phyloP scores from a whole-genome alignment of 2,797 vertebrate species.

The Danio choprae region DNA sequence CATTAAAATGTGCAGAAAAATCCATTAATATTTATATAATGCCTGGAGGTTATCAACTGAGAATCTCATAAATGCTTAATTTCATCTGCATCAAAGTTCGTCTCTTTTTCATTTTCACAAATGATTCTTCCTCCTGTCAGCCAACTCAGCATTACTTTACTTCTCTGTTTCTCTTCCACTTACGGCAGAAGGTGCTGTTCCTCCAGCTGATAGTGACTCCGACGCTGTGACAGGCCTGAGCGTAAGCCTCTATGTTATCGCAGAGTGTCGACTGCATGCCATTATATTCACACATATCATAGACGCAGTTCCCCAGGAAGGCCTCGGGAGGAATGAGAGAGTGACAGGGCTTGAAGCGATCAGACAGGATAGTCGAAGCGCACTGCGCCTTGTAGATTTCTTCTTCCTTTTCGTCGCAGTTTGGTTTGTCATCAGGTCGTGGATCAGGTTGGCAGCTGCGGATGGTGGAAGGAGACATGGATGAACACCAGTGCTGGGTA shows the following conservation, averaged over 20 bases:
- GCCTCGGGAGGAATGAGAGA: slow-evolving; percentile 62
- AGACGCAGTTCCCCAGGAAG: slow-evolving; percentile 75
- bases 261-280: slow-evolving; percentile 82
- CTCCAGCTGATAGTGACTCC: slow-evolving; percentile 81
- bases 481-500: no score
- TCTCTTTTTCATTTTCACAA: neutral
- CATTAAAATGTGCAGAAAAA: neutral
- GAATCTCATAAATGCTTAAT: neutral
- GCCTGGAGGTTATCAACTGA: neutral
- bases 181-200: slow-evolving; percentile 82
- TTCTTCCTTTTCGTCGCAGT: slow-evolving; percentile 71
- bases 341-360: slow-evolving; percentile 78
- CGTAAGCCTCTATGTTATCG: slow-evolving; percentile 80
- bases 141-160: neutral
- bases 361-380: slow-evolving; percentile 63
- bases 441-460: slow-evolving; percentile 73
- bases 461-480: neutral
- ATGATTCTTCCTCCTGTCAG: neutral
- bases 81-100: neutral
- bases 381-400: slow-evolving; percentile 67
- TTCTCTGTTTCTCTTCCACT: slow-evolving; percentile 58
- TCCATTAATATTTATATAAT: neutral
- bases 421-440: slow-evolving; percentile 69
- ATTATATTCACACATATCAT: slow-evolving; percentile 83
- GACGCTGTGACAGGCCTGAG: slow-evolving; percentile 79